Conservation (phyloP, 2,888 invertebrate species). For the Dasysyrphus albostriatus region DNA sequence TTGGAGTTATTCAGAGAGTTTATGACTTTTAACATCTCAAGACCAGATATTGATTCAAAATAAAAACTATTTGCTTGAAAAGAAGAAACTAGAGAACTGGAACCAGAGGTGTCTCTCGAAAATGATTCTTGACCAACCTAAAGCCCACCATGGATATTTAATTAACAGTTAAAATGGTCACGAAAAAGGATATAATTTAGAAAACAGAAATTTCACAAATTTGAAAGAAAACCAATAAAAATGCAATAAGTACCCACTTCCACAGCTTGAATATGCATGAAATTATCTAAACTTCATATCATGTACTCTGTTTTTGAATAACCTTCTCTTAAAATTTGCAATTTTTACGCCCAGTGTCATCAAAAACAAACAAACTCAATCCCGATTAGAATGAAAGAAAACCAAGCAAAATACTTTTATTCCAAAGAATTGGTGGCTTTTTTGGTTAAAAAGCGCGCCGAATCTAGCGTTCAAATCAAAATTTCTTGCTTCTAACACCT, state of each 20-base stretch:
- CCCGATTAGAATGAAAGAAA: background rate
- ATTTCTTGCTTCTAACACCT: conserved; percentile 77
- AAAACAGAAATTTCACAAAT: too few species aligned
- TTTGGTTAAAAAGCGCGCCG: conserved; percentile 39
- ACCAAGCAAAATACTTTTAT: conserved; percentile 43
- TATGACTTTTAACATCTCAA: too few species aligned
- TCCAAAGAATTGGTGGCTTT: conserved; percentile 27
- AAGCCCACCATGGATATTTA: too few species aligned
- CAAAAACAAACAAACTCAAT: conserved; percentile 21
- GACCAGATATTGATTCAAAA: too few species aligned
- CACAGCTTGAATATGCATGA: conserved; percentile 17
- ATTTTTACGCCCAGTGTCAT: conserved; percentile 14
- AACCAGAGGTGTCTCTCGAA: too few species aligned
- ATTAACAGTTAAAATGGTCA: too few species aligned
- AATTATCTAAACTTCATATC: background rate
- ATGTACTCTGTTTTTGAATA: background rate
- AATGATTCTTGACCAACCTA: too few species aligned
- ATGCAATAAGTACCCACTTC: background rate
- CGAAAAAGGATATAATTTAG: too few species aligned
- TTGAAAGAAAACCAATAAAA: background rate
- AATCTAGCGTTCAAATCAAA: conserved; percentile 75
- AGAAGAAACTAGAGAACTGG: too few species aligned
- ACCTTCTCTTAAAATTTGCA: conserved; percentile 4
- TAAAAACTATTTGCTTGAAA: too few species aligned
- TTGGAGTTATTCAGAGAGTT: too few species aligned